These are phyloP conservation scores for Spongia lamella DNA, from an alignment of 37 sponge, comb jelly and placozoan species.

Conservation along the genomic window DNA sequence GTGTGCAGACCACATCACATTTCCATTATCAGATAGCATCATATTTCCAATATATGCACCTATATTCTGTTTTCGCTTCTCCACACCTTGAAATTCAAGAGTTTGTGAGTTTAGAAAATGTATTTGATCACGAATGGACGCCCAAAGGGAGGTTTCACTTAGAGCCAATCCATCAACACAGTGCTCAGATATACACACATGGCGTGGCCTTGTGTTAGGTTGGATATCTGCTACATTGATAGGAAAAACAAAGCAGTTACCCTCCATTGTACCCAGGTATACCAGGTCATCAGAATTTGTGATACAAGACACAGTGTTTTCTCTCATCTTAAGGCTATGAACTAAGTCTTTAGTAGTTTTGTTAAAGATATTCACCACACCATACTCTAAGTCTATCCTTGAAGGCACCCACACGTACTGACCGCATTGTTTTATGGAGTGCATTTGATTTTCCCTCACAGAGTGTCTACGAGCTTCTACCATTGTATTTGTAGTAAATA, in stretches of 20 bases:
- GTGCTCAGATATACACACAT: slow-evolving; percentile 50
- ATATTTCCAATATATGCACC: slow-evolving; percentile 50
- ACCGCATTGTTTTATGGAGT: slow-evolving; percentile 42
- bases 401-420: slow-evolving; percentile 69
- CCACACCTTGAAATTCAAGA: slow-evolving; percentile 41
- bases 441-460: slow-evolving; percentile 60
- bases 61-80: slow-evolving; percentile 4
- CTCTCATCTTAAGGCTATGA: slow-evolving; percentile 53
- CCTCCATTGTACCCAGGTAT: slow-evolving; percentile 68
- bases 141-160: slow-evolving; percentile 53
- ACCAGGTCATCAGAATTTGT: slow-evolving; percentile 34
- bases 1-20: slow-evolving; percentile 76
- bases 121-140: slow-evolving; percentile 61
- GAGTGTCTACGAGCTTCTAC: slow-evolving; percentile 12
- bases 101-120: slow-evolving; percentile 57
- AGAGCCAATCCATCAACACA: slow-evolving; percentile 53
- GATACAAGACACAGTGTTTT: slow-evolving; percentile 60
- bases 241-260: slow-evolving; percentile 47
- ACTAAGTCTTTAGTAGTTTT: slow-evolving; percentile 22
- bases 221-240: background rate
- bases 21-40: slow-evolving; percentile 21
- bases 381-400: slow-evolving; percentile 47
- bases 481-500: slow-evolving; percentile 60
- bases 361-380: slow-evolving; percentile 51
- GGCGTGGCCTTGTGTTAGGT: slow-evolving; percentile 8